Conservation (phyloP, 2,113 vertebrate genomes). For the Melanotaenia duboulayi region DNA sequence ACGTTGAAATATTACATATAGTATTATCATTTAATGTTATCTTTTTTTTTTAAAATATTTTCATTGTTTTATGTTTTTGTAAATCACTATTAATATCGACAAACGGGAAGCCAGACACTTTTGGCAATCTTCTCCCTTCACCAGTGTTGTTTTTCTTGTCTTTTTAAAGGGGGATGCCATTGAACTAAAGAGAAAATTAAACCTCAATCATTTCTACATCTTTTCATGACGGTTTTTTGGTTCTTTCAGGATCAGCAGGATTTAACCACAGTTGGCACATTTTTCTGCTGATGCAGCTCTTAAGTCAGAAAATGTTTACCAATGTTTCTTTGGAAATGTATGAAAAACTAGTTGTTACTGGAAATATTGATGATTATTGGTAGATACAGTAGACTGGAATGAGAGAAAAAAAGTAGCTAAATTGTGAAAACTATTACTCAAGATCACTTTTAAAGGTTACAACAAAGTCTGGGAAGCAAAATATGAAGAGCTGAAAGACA, state of each 20-base stretch:
- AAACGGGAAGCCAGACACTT: not conserved
- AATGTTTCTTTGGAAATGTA: too few species aligned
- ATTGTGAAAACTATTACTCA: too few species aligned
- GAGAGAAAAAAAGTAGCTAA: too few species aligned
- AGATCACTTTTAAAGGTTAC: too few species aligned
- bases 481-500: too few species aligned
- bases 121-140: not conserved
- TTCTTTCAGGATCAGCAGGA: slow-evolving; percentile 21
- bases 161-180: slow-evolving; percentile 39
- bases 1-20: slow-evolving; percentile 15
- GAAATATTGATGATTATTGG: too few species aligned
- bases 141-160: slow-evolving; percentile 19
- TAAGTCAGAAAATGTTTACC: too few species aligned
- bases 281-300: slow-evolving; percentile 37
- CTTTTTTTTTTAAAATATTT: slow-evolving; percentile 24
- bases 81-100: not conserved
- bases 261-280: not conserved
- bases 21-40: not conserved
- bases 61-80: slow-evolving; percentile 35
- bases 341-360: too few species aligned
- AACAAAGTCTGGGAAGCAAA: too few species aligned
- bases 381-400: too few species aligned
- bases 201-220: slow-evolving; percentile 11
- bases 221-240: not conserved
- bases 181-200: slow-evolving; percentile 59